phyloP scores from a whole-genome alignment of 2,888 invertebrate genomes.

The Stegophylla sp. region DNA sequence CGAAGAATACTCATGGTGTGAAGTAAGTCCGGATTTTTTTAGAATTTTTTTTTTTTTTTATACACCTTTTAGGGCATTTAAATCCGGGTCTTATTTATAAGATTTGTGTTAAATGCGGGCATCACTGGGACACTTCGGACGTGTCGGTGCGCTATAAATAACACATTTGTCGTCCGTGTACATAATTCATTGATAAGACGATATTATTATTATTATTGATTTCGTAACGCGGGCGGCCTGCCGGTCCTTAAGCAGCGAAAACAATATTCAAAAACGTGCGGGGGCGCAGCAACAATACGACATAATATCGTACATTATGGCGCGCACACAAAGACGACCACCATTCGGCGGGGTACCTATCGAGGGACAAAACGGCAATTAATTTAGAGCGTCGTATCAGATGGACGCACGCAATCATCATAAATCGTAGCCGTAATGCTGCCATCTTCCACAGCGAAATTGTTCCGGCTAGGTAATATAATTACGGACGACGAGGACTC shows the following conservation, averaged over 20 bases:
- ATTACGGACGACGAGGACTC: slow-evolving; percentile 47
- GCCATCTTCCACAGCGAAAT: slow-evolving; percentile 56
- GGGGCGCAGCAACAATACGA: slow-evolving; percentile 22
- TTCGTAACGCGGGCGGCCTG: slow-evolving; percentile 18
- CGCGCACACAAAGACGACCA: slow-evolving; percentile 6
- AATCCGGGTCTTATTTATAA: too few relatives aligned
- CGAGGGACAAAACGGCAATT: slow-evolving; percentile 41
- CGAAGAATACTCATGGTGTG: too few relatives aligned
- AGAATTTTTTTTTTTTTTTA: too few relatives aligned
- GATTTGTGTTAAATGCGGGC: too few relatives aligned
- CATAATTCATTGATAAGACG: slow-evolving; percentile 40
- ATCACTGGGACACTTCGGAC: too few relatives aligned
- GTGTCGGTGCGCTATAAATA: too few relatives aligned
- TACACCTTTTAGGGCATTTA: too few relatives aligned
- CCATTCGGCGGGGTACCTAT: slow-evolving; percentile 17
- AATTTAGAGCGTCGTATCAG: slow-evolving; percentile 51
- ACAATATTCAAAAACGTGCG: slow-evolving; percentile 45
- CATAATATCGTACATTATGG: background rate
- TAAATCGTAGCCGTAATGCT: slow-evolving; percentile 50
- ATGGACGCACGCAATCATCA: slow-evolving; percentile 58
- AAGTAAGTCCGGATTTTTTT: too few relatives aligned
- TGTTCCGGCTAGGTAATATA: slow-evolving; percentile 55
- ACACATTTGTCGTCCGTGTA: too few relatives aligned
- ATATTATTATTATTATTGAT: too few relatives aligned
- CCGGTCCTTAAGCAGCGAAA: slow-evolving; percentile 41